A percentile compares a stretch with the other conserved stretches of the same genome.
Conservation (phyloP, 2,888 invertebrate species). For the Apoda limacodes region DNA sequence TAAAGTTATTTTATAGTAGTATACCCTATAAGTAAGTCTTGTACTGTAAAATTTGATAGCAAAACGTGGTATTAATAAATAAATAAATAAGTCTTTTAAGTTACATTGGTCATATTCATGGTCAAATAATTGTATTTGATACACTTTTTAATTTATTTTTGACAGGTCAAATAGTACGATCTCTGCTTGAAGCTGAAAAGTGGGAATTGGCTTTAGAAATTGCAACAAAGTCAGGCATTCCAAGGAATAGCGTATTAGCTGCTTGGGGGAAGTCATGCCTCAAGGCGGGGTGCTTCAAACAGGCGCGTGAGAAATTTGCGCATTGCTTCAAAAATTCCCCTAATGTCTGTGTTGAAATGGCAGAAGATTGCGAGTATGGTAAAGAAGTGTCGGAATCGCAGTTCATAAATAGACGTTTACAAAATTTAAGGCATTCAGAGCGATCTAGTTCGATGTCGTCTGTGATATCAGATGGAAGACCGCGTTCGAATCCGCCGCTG, state of each 20-base stretch:
- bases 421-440: constrained; percentile 35
- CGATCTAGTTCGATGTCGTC: constrained; percentile 42
- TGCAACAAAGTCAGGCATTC: constrained; percentile 87
- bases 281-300: constrained; percentile 81
- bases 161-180: constrained; percentile 76
- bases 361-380: constrained; percentile 51
- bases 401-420: constrained; percentile 36
- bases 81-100: background rate
- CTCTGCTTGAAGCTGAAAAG: constrained; percentile 85
- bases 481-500: constrained; percentile 74
- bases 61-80: background rate
- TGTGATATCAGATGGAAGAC: constrained; percentile 55
- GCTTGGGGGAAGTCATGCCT: constrained; percentile 90
- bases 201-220: constrained; percentile 87
- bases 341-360: constrained; percentile 39
- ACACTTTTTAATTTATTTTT: too few species aligned
- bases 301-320: constrained; percentile 81
- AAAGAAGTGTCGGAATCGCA: constrained; percentile 48
- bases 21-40: too few species aligned
- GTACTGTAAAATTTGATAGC: too few species aligned
- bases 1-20: too few species aligned
- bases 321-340: constrained; percentile 52
- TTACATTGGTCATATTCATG: too few species aligned
- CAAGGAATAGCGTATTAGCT: constrained; percentile 83
- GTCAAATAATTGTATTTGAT: too few species aligned